phyloP scores from a whole-genome alignment of 1,140 invertebrate species.

The Wiebesia pumilae region DNA sequence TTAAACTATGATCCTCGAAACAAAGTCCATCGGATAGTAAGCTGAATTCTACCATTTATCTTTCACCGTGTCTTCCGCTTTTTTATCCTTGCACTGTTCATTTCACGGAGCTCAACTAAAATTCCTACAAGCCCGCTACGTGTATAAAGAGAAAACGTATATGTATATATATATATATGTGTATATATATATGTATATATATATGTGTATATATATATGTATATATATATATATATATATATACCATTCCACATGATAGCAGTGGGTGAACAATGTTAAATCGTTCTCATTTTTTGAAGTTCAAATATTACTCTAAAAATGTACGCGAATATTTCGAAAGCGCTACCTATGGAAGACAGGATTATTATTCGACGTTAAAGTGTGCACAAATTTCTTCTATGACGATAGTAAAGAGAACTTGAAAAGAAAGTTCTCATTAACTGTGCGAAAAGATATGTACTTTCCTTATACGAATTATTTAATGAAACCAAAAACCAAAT shows the following conservation, averaged over 20 bases:
- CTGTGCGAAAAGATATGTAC: neutral
- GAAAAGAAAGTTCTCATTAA: neutral
- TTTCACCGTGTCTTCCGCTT: neutral
- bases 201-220: neutral
- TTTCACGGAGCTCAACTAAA: conserved; percentile 20
- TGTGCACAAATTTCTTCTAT: neutral
- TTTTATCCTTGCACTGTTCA: neutral
- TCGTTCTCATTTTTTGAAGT: neutral
- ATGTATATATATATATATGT: too few species aligned
- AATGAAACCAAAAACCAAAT: too few species aligned
- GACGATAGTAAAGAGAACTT: neutral
- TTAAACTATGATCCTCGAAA: conserved; percentile 13
- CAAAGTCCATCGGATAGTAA: conserved; percentile 16
- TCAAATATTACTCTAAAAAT: neutral
- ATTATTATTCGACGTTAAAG: neutral
- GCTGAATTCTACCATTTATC: conserved; percentile 14
- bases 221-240: neutral
- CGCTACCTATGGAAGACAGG: neutral
- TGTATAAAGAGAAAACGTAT: too few species aligned
- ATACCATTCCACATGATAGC: neutral
- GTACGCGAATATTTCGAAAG: neutral
- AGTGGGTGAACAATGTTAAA: neutral
- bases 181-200: neutral
- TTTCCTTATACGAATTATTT: neutral
- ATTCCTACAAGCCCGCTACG: neutral